Conservation (phyloP, 2,113 vertebrate species). For the Hylia prasina region DNA sequence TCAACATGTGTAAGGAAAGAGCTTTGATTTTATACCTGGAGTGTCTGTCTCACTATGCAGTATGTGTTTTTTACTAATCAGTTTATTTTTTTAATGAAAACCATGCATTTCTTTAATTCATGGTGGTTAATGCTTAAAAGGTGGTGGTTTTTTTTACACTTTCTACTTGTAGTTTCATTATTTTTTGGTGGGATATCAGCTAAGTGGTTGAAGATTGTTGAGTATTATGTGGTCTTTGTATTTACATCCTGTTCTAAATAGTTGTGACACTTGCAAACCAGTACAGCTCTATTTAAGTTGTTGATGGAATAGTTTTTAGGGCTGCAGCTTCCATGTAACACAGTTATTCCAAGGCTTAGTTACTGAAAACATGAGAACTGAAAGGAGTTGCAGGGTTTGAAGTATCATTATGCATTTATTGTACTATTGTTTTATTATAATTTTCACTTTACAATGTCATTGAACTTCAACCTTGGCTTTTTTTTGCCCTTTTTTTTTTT, state of each 20-base stretch:
- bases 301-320: neutral
- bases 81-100: neutral
- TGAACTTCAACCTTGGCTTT: neutral
- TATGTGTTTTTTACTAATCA: neutral
- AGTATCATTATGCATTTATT: neutral
- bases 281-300: neutral
- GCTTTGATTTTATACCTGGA: neutral
- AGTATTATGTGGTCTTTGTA: neutral
- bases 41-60: neutral
- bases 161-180: neutral
- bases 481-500: neutral
- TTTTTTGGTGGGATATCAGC: neutral
- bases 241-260: neutral
- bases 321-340: neutral
- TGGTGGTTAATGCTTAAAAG: neutral
- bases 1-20: neutral
- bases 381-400: neutral
- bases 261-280: neutral
- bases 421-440: neutral
- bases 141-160: neutral
- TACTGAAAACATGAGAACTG: neutral
- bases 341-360: neutral
- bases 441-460: neutral
- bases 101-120: rapidly evolving
- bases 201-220: neutral